Conservation (phyloP, 2,888 invertebrate genomes). For the Nasonia oneida region DNA sequence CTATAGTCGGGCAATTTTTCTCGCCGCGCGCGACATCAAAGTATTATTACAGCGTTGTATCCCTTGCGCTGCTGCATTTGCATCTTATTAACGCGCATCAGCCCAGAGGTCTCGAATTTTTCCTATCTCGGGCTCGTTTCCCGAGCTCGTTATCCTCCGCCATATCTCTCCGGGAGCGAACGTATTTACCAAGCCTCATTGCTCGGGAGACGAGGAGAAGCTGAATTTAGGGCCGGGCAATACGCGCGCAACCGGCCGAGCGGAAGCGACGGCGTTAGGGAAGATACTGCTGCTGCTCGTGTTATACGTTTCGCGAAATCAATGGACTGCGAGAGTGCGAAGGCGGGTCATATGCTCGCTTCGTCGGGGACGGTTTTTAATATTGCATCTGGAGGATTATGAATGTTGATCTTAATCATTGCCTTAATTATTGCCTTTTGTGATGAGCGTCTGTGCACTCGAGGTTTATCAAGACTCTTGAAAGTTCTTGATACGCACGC, state of each 20-base stretch:
- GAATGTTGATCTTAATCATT: not conserved
- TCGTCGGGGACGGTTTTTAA: not conserved
- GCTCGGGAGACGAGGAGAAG: constrained; percentile 5
- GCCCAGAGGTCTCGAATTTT: not conserved
- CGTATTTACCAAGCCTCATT: not conserved
- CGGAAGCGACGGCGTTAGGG: not conserved
- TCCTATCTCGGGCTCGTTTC: not conserved
- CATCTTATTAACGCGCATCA: not conserved
- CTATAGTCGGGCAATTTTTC: not conserved
- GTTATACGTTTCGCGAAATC: not conserved
- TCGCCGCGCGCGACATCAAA: no score
- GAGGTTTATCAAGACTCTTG: not conserved
- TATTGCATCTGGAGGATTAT: not conserved
- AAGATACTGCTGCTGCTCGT: not conserved
- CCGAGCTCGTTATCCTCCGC: not conserved
- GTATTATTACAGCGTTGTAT: no score
- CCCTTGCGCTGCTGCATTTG: not conserved
- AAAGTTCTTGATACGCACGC: not conserved
- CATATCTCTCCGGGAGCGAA: not conserved
- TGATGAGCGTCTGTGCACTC: not conserved
- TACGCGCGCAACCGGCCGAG: constrained; percentile 4
- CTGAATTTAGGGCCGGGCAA: not conserved
- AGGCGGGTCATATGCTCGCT: not conserved
- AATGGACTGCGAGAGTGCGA: not conserved
- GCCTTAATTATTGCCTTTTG: not conserved